phyloP scores from a whole-genome alignment of 1,140 invertebrate genomes.

The Panulirus ornatus region DNA sequence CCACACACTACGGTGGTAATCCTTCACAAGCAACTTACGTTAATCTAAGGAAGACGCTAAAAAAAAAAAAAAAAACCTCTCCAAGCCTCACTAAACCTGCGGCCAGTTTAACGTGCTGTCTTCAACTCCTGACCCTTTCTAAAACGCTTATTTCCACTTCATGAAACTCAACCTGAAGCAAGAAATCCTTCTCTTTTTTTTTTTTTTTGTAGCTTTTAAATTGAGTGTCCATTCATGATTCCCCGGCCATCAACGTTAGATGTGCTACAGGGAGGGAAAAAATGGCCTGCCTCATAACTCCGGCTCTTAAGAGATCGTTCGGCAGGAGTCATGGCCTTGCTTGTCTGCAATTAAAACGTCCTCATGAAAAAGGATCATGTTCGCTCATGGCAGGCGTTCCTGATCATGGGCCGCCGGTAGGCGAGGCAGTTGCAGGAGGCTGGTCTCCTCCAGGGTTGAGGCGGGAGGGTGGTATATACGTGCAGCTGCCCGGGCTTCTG shows the following conservation, averaged over 20 bases:
- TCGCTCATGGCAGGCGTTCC: not conserved
- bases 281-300: not conserved
- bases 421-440: not conserved
- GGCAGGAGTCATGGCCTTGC: not conserved
- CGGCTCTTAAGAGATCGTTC: not conserved
- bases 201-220: too few relatives aligned
- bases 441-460: not conserved
- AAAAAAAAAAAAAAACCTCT: not conserved
- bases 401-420: not conserved
- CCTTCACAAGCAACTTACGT: too few relatives aligned
- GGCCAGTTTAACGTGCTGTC: not conserved
- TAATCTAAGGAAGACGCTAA: not conserved
- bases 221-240: constrained; percentile 1
- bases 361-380: not conserved
- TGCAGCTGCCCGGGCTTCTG: not conserved
- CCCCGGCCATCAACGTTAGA: not conserved
- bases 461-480: not conserved
- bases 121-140: not conserved
- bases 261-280: not conserved
- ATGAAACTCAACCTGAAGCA: not conserved
- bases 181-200: not conserved
- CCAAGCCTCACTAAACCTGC: not conserved
- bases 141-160: not conserved
- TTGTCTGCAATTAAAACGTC: not conserved
- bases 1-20: too few relatives aligned